Base-by-base conservation (phyloP, 2,888 invertebrate species). In the Osmoderma eremita region DNA sequence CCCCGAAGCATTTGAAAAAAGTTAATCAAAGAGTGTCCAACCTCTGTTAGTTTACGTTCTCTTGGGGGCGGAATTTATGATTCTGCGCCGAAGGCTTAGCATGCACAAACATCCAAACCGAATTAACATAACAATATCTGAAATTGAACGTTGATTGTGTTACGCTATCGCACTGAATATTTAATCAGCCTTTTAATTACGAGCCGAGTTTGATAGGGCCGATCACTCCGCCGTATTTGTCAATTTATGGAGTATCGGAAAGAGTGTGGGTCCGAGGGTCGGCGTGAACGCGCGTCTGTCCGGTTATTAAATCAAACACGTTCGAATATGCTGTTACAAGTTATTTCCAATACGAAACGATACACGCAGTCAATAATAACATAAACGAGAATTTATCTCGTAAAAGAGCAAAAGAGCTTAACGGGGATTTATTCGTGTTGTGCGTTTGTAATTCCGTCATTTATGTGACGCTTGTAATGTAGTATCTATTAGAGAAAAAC, bases 91-190 rank as follows among this genome's bases (percentile, higher is more conserved):
- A 30, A 1, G 6, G 6, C 10, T 30, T 3, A 10, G 30, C 6
- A 6, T 10, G 30, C 6, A 30, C 30, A 30, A 30, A 30, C 30
- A 30, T 30, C 30, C 6, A 30, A 30, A 30, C 30, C 30, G 50
- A 49, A 50, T 50, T 50, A 50, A 30, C 50, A 24, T 50, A 50
- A 24, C 50, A 50, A 50, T n/a, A 4, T 30, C 22, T 22, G 50
- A 24, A 49, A 49, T 49, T 49, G 50, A 24, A 50, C 13, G 50
- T 50, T 50, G n/a, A 50, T 50, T 50, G n/a, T 13, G 24, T 50
- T 24, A 24, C 13, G 24, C 24, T 50, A 22, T 50, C 50, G 30
- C 50, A n/a, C 50, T 24, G 50, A 24, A 50, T 50, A 24, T 24
- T 50, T 50, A 50, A 50, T 50, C 30, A 50, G 24, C 12, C 24